Base-by-base conservation (phyloP, 2,888 invertebrate species). In the Blastobasis adustella region DNA sequence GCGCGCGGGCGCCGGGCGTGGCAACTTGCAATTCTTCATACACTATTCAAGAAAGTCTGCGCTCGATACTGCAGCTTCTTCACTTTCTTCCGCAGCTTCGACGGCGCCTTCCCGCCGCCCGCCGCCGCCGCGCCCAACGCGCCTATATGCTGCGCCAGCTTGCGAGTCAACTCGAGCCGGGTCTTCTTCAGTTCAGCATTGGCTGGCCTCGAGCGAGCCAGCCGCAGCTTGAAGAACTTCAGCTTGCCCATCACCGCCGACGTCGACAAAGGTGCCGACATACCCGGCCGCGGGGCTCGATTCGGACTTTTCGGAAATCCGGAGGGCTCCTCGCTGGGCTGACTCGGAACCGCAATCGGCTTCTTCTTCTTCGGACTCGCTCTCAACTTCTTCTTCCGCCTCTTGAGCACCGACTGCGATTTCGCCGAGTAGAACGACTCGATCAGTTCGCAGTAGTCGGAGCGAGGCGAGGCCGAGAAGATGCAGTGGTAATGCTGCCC, bases 401-500 rank as follows among this genome's bases (percentile, higher is more conserved):
- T 69, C 37, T 61, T 57, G 10, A 59, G 51, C 6, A 55, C 38
- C 5, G 55, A 47, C 8, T 57, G 52, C 23, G 51, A 57, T 56
- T 69, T 70, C 4, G 61, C 50, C 9, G 54, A 52, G 49, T 78
- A 85, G 49, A 77, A 86, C 57, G 66, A 76, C 45, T 71, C 66
- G 4, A 87, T 59, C 46, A 87, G 65, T 43, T 83, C 76, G 1
- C 58, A 60, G 59, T 89, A 89, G 59, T 89, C 87, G 49, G 75
- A 61, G 54, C 89, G 71, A 4, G 79, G 80, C 4, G 65, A 58
- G 7, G 89, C 64, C 0, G 90, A 82, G 59, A 92, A 92, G 60
- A 92, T 89, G 47, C 76, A 66, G 48, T 80, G 79, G 65, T 85
- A 91, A 62, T 90, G 90, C 49, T 80, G 66, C 40, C 85, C 86